These are phyloP conservation scores for Crax fasciolata DNA, from an alignment of 2,797 vertebrate genomes.

Conservation along the genomic window DNA sequence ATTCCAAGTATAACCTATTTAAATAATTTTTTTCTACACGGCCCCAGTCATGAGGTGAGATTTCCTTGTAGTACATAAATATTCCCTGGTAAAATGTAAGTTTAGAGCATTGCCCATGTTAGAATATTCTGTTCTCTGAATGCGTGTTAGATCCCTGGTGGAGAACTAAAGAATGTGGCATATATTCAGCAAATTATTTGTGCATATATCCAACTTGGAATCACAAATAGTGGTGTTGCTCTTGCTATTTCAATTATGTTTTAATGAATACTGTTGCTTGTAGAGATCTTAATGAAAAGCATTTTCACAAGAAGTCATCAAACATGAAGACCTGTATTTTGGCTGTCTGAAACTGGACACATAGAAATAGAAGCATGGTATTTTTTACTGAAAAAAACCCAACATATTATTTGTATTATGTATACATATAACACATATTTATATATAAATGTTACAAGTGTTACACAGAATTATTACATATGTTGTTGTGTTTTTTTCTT, in stretches of 20 bases:
- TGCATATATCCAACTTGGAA: neutral
- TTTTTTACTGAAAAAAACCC: too few species aligned
- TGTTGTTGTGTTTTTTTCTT: neutral
- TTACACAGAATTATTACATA: neutral
- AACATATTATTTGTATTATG: accelerated
- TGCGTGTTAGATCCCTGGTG: neutral
- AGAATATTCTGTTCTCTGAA: neutral
- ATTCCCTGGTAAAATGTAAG: neutral
- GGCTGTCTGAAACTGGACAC: neutral
- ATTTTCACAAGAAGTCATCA: neutral
- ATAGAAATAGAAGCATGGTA: neutral
- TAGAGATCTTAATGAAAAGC: neutral
- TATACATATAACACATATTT: neutral
- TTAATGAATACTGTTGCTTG: neutral
- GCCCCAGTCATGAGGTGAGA: neutral
- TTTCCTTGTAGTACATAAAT: neutral
- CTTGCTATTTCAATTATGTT: neutral
- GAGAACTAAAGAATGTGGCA: neutral
- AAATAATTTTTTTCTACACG: neutral
- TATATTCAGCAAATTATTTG: neutral
- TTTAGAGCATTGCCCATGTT: neutral
- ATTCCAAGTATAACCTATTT: neutral
- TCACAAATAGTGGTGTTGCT: neutral
- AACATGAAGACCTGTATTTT: neutral
- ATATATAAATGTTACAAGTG: neutral